These are phyloP conservation scores for Eunapius fragilis DNA, from an alignment of 37 sponge, comb jelly and placozoan genomes.

Conservation along the genomic window DNA sequence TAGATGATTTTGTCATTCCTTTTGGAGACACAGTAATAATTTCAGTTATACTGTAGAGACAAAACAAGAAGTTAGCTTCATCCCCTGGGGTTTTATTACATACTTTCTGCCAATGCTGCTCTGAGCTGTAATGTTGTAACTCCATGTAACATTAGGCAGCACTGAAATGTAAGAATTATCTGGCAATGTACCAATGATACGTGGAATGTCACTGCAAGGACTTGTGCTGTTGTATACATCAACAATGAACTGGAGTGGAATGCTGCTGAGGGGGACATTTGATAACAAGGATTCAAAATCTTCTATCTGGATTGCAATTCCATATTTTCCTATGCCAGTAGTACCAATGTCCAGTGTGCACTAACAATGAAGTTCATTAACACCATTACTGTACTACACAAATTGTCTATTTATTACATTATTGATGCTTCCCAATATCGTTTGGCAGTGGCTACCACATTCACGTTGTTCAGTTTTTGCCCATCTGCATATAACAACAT, in stretches of 20 bases:
- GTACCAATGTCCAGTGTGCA: slow-evolving; percentile 21
- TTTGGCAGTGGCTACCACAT: slow-evolving; percentile 32
- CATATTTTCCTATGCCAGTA: slow-evolving; percentile 34
- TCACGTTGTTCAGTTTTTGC: slow-evolving; percentile 20
- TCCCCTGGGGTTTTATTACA: neutral
- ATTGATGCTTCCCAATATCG: slow-evolving; percentile 9
- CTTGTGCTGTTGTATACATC: slow-evolving; percentile 6
- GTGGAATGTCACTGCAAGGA: slow-evolving; percentile 4
- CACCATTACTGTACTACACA: neutral
- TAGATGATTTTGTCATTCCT: slow-evolving; percentile 21
- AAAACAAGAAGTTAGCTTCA: neutral
- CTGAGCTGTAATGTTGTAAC: slow-evolving; percentile 9
- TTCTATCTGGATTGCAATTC: slow-evolving; percentile 46
- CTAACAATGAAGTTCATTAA: neutral
- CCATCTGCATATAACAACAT: slow-evolving; percentile 56
- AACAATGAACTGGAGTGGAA: slow-evolving; percentile 51
- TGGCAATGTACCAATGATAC: neutral
- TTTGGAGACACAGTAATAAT: slow-evolving; percentile 27
- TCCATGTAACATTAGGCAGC: slow-evolving; percentile 23
- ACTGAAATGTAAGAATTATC: slow-evolving; percentile 34
- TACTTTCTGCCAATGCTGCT: slow-evolving; percentile 20
- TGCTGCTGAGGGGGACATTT: slow-evolving; percentile 42
- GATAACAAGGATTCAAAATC: slow-evolving; percentile 12
- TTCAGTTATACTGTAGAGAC: slow-evolving; percentile 13
- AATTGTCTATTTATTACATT: neutral